These are phyloP conservation scores for Leptinotarsa rubiginosa DNA, from an alignment of 2,888 invertebrate species.

Conservation along the genomic window DNA sequence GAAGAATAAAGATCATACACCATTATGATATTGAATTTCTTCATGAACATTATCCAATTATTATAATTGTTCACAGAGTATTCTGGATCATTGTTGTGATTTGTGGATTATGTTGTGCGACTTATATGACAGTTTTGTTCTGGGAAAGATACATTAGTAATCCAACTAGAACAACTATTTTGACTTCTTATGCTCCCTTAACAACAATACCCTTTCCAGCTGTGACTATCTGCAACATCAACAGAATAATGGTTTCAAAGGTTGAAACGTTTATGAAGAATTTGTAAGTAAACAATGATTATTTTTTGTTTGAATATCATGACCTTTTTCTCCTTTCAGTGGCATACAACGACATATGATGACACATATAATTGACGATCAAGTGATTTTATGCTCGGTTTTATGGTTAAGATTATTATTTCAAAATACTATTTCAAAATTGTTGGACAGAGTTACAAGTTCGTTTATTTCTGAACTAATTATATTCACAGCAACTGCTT, in stretches of 20 bases:
- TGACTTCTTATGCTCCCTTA: conserved; percentile 58
- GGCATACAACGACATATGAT: no score
- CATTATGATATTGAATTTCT: not conserved
- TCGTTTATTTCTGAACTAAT: no score
- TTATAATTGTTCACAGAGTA: conserved; percentile 49
- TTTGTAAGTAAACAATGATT: conserved; percentile 47
- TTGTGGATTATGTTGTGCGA: conserved; percentile 54
- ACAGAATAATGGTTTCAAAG: conserved; percentile 54
- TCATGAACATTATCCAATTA: not conserved
- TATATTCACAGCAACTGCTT: no score
- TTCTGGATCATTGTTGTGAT: conserved; percentile 58
- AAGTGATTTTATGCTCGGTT: no score
- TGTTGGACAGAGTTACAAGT: no score
- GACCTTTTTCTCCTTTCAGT: not conserved
- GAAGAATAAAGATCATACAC: no score
- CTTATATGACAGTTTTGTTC: conserved; percentile 61
- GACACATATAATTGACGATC: no score
- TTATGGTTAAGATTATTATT: no score
- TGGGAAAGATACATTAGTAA: conserved; percentile 60
- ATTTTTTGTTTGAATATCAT: not conserved
- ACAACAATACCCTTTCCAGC: conserved; percentile 61
- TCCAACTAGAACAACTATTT: conserved; percentile 61
- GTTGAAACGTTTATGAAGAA: conserved; percentile 49
- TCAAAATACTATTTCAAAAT: no score
- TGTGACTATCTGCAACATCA: conserved; percentile 62